Percentiles rank a stretch among this genome's conserved stretches.
Evolutionary conservation across 2,113 vertebrate species (phyloP).

Genomic region (Acrocephalus arundinaceus): DNA sequence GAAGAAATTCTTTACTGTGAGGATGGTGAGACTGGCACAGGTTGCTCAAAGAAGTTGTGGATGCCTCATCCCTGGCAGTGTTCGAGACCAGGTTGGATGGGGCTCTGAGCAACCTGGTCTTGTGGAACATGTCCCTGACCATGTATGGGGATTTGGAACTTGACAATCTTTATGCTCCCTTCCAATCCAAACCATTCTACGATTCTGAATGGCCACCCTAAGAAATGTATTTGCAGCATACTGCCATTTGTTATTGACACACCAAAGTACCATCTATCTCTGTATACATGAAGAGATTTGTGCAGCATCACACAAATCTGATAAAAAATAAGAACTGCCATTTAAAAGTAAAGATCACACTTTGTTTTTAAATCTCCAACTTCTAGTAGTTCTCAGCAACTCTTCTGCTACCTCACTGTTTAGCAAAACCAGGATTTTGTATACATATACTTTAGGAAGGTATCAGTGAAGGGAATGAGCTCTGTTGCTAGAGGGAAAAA

Average conservation of each 20-base stretch:
- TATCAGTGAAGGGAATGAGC: neutral
- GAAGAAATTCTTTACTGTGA: neutral
- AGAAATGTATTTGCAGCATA: neutral
- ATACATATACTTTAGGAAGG: neutral
- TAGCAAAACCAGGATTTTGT: neutral
- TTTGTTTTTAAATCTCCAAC: neutral
- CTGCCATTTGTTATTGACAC: neutral
- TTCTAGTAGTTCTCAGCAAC: neutral
- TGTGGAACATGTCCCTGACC: too few relatives aligned
- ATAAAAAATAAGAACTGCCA: neutral
- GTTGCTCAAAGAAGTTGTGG: neutral
- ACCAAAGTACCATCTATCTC: neutral
- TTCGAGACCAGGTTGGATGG: neutral
- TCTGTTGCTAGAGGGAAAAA: neutral
- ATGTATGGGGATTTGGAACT: rapidly evolving
- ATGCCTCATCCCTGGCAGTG: neutral
- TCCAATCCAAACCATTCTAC: neutral
- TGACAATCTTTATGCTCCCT: neutral
- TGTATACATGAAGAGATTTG: rapidly evolving
- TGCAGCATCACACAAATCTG: neutral
- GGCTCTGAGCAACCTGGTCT: neutral
- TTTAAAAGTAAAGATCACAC: neutral
- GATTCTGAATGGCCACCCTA: neutral
- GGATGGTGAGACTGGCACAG: neutral
- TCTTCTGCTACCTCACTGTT: neutral